Conservation (phyloP, 1,140 invertebrate species). For the Argopecten irradians region DNA sequence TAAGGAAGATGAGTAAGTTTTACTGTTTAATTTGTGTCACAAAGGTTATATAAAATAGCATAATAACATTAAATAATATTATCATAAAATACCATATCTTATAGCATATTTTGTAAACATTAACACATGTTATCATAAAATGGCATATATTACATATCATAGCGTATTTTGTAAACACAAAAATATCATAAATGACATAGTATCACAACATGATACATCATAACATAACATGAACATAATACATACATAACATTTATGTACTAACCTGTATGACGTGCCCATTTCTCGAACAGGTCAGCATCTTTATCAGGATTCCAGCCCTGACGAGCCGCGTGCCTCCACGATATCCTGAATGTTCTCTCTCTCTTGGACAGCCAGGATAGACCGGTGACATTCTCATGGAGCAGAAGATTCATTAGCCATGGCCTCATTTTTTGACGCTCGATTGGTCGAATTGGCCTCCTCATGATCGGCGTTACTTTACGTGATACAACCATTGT, state of each 20-base stretch:
- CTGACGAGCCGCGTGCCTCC: constrained; percentile 68
- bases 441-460: constrained; percentile 57
- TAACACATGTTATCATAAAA: too few relatives aligned
- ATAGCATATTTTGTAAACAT: too few relatives aligned
- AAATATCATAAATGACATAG: too few relatives aligned
- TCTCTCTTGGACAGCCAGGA: constrained; percentile 61
- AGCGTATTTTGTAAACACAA: too few relatives aligned
- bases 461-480: not conserved
- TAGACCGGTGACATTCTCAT: constrained; percentile 49
- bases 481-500: constrained; percentile 5
- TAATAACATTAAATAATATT: too few relatives aligned
- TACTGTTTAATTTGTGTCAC: too few relatives aligned
- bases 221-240: not conserved
- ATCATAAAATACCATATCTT: too few relatives aligned
- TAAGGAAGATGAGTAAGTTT: too few relatives aligned
- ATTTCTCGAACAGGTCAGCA: constrained; percentile 62
- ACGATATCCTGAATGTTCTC: constrained; percentile 62
- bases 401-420: constrained; percentile 55
- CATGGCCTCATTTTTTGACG: constrained; percentile 61
- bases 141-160: too few relatives aligned
- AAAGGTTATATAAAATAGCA: too few relatives aligned
- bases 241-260: not conserved
- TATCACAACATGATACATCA: too few relatives aligned
- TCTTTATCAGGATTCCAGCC: constrained; percentile 61
- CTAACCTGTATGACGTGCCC: constrained; percentile 69